Conservation (phyloP, 1,140 invertebrate species). For the Brachionus asplanchnoidis region DNA sequence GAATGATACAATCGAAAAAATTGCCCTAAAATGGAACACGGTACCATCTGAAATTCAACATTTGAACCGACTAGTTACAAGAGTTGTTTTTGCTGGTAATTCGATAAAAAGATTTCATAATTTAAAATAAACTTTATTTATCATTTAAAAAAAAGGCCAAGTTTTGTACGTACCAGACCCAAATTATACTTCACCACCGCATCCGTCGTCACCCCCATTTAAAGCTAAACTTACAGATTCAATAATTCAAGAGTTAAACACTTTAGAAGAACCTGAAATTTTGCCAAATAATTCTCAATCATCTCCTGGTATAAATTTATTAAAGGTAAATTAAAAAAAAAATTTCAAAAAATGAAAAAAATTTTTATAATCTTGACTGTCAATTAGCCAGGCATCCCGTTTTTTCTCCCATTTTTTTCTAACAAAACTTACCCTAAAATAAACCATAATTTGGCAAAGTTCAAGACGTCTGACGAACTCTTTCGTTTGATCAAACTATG, state of each 20-base stretch:
- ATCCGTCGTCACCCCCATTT: background rate
- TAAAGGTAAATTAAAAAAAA: background rate
- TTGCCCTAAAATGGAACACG: constrained; percentile 38
- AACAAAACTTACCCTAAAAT: too few species aligned
- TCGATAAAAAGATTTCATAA: background rate
- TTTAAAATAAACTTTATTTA: background rate
- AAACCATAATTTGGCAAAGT: too few species aligned
- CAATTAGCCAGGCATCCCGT: too few species aligned
- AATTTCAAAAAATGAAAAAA: too few species aligned
- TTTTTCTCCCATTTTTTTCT: too few species aligned
- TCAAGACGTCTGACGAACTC: too few species aligned
- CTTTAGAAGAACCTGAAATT: background rate
- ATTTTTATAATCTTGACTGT: too few species aligned
- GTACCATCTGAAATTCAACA: constrained; percentile 26
- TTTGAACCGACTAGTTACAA: constrained; percentile 24
- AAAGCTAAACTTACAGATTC: background rate
- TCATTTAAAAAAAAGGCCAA: background rate
- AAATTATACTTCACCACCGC: background rate
- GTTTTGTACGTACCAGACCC: constrained; percentile 12
- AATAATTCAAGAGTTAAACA: constrained; percentile 1
- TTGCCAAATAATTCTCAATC: background rate
- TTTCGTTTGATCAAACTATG: too few species aligned
- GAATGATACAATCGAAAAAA: constrained; percentile 39
- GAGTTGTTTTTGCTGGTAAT: constrained; percentile 33
- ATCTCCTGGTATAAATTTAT: background rate